Evolutionary conservation across 2,888 invertebrate species (phyloP).

Genomic region (Zaprionus lineosus): DNA sequence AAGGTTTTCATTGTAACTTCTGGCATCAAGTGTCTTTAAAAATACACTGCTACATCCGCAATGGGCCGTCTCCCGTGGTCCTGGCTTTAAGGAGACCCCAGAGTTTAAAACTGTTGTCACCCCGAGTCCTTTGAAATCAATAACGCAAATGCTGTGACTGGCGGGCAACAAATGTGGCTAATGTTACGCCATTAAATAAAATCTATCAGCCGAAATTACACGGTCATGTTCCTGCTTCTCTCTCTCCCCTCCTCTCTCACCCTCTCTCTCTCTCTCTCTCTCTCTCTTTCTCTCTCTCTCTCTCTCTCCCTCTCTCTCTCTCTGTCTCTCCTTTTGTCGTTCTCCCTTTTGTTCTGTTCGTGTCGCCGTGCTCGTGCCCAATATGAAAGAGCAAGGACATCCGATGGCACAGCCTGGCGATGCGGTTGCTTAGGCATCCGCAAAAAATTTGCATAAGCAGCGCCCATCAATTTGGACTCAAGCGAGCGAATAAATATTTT

Average conservation of each 20-base stretch:
- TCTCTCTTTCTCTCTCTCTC: too few relatives aligned
- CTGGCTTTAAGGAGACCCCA: too few relatives aligned
- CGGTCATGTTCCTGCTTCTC: slow-evolving; percentile 25
- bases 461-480: slow-evolving; percentile 69
- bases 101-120: not conserved
- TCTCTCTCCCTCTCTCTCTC: too few relatives aligned
- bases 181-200: slow-evolving; percentile 70
- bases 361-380: too few relatives aligned
- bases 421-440: slow-evolving; percentile 10
- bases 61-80: too few relatives aligned
- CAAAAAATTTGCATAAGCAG: slow-evolving; percentile 71
- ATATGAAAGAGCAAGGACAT: slow-evolving; percentile 36
- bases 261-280: too few relatives aligned
- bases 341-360: too few relatives aligned
- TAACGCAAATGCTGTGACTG: slow-evolving; percentile 24
- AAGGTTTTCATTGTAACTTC: slow-evolving; percentile 9
- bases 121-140: slow-evolving; percentile 31
- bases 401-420: slow-evolving; percentile 5
- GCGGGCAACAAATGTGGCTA: slow-evolving; percentile 68
- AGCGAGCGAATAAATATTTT: slow-evolving; percentile 72
- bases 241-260: too few relatives aligned
- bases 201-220: slow-evolving; percentile 69
- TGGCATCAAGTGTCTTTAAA: not conserved
- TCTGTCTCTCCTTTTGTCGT: too few relatives aligned
- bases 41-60: too few relatives aligned